A percentile compares a stretch with the other conserved stretches of the same genome.
These are phyloP conservation scores for Cettia cetti DNA, from an alignment of 2,113 vertebrate genomes.

Conservation along the genomic window DNA sequence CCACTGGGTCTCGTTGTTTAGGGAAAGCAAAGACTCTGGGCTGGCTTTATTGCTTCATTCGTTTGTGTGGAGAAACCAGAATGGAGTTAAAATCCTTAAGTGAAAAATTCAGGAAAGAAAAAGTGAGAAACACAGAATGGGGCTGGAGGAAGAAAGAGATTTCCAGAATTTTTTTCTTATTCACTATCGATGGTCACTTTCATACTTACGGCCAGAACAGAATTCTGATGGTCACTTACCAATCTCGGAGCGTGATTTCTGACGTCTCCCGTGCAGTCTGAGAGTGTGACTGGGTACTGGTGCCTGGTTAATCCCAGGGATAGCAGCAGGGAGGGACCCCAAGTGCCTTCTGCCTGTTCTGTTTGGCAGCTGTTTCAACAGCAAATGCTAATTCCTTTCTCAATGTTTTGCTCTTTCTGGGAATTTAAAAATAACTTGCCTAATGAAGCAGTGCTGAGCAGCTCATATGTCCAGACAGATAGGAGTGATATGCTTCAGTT, in stretches of 20 bases:
- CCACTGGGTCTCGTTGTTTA: neutral
- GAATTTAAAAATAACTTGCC: slow-evolving; percentile 63
- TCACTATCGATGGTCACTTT: neutral
- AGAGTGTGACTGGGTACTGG: neutral
- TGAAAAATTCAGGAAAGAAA: neutral
- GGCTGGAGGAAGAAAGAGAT: neutral
- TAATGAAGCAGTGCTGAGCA: slow-evolving; percentile 49
- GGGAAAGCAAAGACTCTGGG: neutral
- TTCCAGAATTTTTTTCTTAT: neutral
- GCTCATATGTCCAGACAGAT: slow-evolving; percentile 52
- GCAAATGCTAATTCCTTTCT: slow-evolving; percentile 45
- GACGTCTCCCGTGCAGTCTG: neutral
- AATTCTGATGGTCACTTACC: neutral
- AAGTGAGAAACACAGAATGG: neutral
- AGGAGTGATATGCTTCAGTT: slow-evolving; percentile 47
- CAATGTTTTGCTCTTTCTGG: slow-evolving; percentile 50
- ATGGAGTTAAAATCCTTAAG: neutral
- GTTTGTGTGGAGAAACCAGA: neutral
- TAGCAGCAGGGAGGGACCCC: neutral
- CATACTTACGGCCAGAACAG: neutral
- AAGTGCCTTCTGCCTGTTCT: neutral
- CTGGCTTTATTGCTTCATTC: neutral
- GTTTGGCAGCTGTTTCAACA: slow-evolving; percentile 15
- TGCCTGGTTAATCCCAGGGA: slow-evolving; percentile 2
- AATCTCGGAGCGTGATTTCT: neutral